Base-by-base conservation (phyloP, 1,140 invertebrate genomes). In the Eurosta solidaginis region DNA sequence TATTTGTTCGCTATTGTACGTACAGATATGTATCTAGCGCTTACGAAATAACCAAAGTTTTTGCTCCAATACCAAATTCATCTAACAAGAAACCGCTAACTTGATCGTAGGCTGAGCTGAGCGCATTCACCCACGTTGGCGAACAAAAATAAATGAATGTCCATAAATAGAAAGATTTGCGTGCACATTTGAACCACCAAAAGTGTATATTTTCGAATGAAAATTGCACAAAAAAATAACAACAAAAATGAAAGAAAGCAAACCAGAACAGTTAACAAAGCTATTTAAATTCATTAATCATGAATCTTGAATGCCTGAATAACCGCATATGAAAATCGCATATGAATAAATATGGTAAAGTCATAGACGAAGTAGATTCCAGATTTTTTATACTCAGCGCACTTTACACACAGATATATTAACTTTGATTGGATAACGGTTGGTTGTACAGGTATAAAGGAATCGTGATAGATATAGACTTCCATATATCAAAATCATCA, bases 191-290 rank as follows among this genome's bases (percentile, higher is more conserved):
- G 27, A 17, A 22, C 25, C 0, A 1, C 17, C 54, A 17, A 27
- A 0, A 5, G 3, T n/a, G 10, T 17, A 52, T 4, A 25, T 22
- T 52, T 22, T 52, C 22, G 9, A 52, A 52, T 22, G 25, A 52
- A 25, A 49, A 49, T n/a, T n/a, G n/a, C n/a, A 52, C 20, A 25
- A 1, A 52, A 52, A 52, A 52, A 5, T 4, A 68, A 42, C 36
- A 68, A 22, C 14, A 40, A 7, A 68, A n/a, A 0, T 12, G 17
- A 25, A 17, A 49, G 10, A 54, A 20, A 54, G 27, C 27, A 59
- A 68, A 68, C 59, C 59, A 68, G 59, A 68, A 68, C n/a, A 68
- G 36, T 68, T 68, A 68, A 68, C 59, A 68, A 68, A 22, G 59
- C 59, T 9, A 68, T 20, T n/a, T 68, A 42, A 42, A 68, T 68